Evolutionary conservation across 2,888 invertebrate species (phyloP), one percentile per base, ranked within the genome.

Genomic region (Caenorhabditis panamensis): DNA sequence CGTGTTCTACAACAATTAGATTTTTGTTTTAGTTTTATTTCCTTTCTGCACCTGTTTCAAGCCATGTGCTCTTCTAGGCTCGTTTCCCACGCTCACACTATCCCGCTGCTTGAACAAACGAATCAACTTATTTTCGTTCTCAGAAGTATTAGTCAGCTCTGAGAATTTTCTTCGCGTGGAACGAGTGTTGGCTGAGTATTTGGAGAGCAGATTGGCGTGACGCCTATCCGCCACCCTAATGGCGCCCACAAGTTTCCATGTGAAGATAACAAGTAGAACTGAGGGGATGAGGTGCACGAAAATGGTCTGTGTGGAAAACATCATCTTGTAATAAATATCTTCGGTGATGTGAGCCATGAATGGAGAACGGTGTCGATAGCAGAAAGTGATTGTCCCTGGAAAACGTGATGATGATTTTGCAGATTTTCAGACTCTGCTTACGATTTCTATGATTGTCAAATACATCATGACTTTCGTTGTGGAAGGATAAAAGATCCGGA

Each of bases 231-330:
- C 96, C 81, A 94, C 93, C 69, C 95, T 93, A 94, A 97, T 94
- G 0, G 96, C 96, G 59, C 94, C 92, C 91, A 96, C 96, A 5
- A 97, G 93, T 16, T 96, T 93, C 0, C 95, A 94, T 90, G 96
- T 97, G 73, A 97, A 93, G 22, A 95, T 95, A 0, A 96, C 95
- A 53, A 97, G 93, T 1, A 95, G 94, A 8, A 95, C 94, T 92
- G 96, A 97, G 0, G 97, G 96, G 76, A 96, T 93, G 82, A 96
- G 93, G 91, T 97, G 96, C 11, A 96, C 95, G 92, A 96, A 95
- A 4, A 96, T 92, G 16, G 96, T 95, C 24, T 96, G 94, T 91
- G 76, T 72, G 0, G 80, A 81, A 54, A 75, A 85, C 49, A 71
- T 67, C 18, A 79, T 59, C 72, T 94, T 94, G 92, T 94, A 96